phyloP scores from a whole-genome alignment of 1,140 invertebrate species.

The Aleiodes sp. region DNA sequence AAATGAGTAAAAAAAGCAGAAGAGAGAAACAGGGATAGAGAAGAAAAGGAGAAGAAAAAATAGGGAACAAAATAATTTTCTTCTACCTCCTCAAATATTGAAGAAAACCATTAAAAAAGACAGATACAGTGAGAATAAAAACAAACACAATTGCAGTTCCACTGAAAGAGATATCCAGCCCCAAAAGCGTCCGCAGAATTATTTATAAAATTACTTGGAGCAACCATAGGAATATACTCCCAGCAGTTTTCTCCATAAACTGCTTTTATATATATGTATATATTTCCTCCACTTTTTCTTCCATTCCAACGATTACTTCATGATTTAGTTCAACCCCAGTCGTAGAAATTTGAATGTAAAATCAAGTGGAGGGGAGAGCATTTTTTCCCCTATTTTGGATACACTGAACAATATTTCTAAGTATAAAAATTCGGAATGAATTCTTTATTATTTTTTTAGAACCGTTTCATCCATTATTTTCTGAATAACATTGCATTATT shows the following conservation, averaged over 20 bases:
- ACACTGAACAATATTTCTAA: not conserved
- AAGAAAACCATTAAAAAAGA: constrained; percentile 14
- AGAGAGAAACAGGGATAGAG: too few species aligned
- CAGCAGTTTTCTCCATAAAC: constrained; percentile 32
- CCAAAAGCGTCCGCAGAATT: constrained; percentile 53
- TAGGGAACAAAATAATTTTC: constrained; percentile 4
- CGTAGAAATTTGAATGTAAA: not conserved
- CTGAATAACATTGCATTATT: too few species aligned
- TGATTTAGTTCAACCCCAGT: not conserved
- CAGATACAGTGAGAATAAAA: constrained; percentile 17
- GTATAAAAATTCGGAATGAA: too few species aligned
- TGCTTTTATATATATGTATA: constrained; percentile 21
- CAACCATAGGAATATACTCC: constrained; percentile 23
- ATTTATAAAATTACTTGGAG: constrained; percentile 45
- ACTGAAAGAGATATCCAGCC: constrained; percentile 17
- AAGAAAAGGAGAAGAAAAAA: not conserved
- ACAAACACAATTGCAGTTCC: constrained; percentile 43
- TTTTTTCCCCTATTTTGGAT: too few species aligned
- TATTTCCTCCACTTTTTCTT: not conserved
- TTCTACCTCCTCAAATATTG: not conserved
- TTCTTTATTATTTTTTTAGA: too few species aligned
- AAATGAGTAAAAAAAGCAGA: not conserved
- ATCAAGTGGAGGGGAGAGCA: too few species aligned
- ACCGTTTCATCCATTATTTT: too few species aligned
- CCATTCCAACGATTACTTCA: constrained; percentile 20